Evolutionary conservation across 2,797 vertebrate species (phyloP), one percentile per base, ranked within the genome.

Genomic region (Neostethus bicornis): DNA sequence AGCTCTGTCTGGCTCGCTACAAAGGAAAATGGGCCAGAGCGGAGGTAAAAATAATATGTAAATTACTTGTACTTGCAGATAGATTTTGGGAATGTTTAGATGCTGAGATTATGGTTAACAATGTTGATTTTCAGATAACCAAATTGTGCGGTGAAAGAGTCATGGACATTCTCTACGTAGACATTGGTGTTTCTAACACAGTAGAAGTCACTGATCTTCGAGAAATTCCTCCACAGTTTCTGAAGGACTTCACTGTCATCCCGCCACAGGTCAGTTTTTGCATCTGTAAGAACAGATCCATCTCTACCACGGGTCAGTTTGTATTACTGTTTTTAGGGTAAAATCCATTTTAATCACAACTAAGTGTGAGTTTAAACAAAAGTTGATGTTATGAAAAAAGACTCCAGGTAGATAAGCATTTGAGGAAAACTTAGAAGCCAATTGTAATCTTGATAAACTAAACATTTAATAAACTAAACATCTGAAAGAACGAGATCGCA

Each of bases 11-110:
- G 35, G 92, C 94, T 49, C 87, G 84, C 38, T 90, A 89, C 80
- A 94, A 95, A 90, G 94, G 91, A 75, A 94, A 92, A 79, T 97
- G 92, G 96, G 87, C 93, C 46, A 92, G 96, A 80, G 94, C 91
- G 4, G 95, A 97, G 94, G 96, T 98, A 89, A 90, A 10, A 4
- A n/a, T 10, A 32, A 34, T 26, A 1, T 12, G 4, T 68, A 50
- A 26, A 2, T 4, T 32, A 34, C 0, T 43, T 47, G 46, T 7
- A 14, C 2, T 21, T 14, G 7, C 11, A 17, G 23, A 31, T 3
- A 16, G n/a, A 43, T 26, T 42, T 28, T 14, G 12, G 11, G 39
- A 32, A 31, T 23, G 2, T 13, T 21, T 39, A n/a, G 7, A 24
- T 25, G 13, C 11, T 45, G 23, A 14, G 9, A 24, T 19, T 16